Evolutionary conservation across 2,113 vertebrate species (phyloP), one percentile per base, ranked within the genome.

Genomic region (Triplophysa rosa): DNA sequence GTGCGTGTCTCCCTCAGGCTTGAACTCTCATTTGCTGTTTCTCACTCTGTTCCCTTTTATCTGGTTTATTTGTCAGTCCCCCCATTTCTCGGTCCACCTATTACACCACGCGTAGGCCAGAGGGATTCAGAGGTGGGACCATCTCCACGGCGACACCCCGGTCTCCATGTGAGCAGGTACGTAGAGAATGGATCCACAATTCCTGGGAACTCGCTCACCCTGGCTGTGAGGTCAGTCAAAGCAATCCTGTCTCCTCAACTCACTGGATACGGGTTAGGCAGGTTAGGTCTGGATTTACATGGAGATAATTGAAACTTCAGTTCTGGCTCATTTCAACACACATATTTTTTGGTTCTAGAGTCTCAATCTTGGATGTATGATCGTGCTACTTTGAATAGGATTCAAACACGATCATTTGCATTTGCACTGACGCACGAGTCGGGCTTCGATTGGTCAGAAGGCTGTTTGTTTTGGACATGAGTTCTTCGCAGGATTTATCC

Each of bases 121-220:
- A 82, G 67, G 72, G 62, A 49, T 72, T 78, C 47, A 71, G 82
- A 58, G 84, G 87, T 87, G 84, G 88, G 87, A 88, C 84, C 85
- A 85, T 92, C 88, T 88, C 89, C 90, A 87, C 85, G 81, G 89
- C 81, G 82, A 92, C 90, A 82, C 88, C 87, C 87, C 84, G 68
- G 81, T 82, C 79, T 88, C 86, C 73, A 83, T 86, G 85, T 67
- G 83, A 80, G 81, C 89, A 90, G 89, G 89, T 90, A 89, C 80
- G 82, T 88, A 85, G 85, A 82, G 76, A 73, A 74, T 24, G 66
- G 80, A 59, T 82, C 77, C 75, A 40, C 83, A 82, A 83, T 84
- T 77, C 62, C 26, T 63, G 42, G 49, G 66, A 78, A 82, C 82
- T 64, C 56, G n/a, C 40, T 71, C 40, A 40, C 24, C 68, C 66